A percentile compares a stretch with the other conserved stretches of the same genome.
These are phyloP conservation scores for Catostylus mosaicus DNA, from an alignment of 30 jellyfish, hydroid and myxozoan species.

Conservation along the genomic window DNA sequence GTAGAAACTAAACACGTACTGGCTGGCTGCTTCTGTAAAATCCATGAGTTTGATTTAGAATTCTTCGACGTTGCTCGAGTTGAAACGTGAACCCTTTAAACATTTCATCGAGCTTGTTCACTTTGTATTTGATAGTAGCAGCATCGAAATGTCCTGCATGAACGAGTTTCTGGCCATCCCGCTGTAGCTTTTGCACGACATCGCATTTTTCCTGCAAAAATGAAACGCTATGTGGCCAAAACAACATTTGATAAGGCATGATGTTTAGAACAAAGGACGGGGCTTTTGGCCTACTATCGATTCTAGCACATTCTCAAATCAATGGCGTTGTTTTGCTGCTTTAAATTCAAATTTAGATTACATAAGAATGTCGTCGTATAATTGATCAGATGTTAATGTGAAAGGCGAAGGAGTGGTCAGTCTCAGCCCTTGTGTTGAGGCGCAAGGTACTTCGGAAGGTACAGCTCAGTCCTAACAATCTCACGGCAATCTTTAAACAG, in stretches of 20 bases:
- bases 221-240: slow-evolving; percentile 22
- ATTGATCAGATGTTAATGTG: too few species aligned
- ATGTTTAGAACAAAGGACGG: background rate
- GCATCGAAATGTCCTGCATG: slow-evolving; percentile 90
- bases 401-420: too few species aligned
- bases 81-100: slow-evolving; percentile 68
- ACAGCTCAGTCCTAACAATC: too few species aligned
- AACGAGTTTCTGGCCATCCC: slow-evolving; percentile 95
- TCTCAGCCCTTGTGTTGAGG: too few species aligned
- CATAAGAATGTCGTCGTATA: too few species aligned
- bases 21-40: slow-evolving; percentile 82
- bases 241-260: background rate
- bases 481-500: too few species aligned
- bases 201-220: slow-evolving; percentile 65
- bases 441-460: too few species aligned
- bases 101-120: slow-evolving; percentile 85
- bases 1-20: slow-evolving; percentile 56
- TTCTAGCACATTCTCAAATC: background rate
- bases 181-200: slow-evolving; percentile 65
- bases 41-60: slow-evolving; percentile 77
- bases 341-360: too few species aligned
- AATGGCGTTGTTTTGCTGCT: background rate
- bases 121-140: slow-evolving; percentile 90
- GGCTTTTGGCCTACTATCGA: background rate
- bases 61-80: slow-evolving; percentile 75